phyloP scores from a whole-genome alignment of 2,797 vertebrate species.

The Distichodus sexfasciatus region DNA sequence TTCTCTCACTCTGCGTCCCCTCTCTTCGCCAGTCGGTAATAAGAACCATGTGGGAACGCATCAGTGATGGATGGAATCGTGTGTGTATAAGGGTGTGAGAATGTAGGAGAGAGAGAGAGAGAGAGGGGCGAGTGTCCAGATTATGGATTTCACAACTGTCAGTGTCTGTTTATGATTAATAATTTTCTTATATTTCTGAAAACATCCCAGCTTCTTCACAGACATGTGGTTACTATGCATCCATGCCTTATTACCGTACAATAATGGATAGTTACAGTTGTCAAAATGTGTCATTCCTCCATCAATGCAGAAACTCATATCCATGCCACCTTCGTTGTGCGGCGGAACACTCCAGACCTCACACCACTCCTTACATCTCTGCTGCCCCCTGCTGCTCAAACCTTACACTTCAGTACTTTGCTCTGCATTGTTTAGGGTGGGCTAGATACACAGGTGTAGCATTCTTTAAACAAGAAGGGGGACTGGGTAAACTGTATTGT shows the following conservation, averaged over 20 bases:
- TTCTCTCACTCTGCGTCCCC: conserved; percentile 52
- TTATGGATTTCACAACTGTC: conserved; percentile 35
- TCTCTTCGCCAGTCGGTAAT: conserved; percentile 55
- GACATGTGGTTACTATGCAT: conserved; percentile 10
- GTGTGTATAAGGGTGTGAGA: conserved; percentile 22
- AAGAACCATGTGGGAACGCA: conserved; percentile 61
- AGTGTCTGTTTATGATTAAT: conserved; percentile 36
- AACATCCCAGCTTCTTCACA: background rate
- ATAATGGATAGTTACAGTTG: background rate
- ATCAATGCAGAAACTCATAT: conserved; percentile 21
- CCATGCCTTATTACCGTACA: background rate
- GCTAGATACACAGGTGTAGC: background rate
- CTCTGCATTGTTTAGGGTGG: conserved; percentile 20
- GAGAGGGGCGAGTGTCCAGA: conserved; percentile 19
- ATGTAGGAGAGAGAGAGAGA: background rate
- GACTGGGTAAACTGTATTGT: too few species aligned
- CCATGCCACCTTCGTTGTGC: conserved; percentile 16
- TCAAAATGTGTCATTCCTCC: conserved; percentile 50
- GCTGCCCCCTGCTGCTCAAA: conserved; percentile 51
- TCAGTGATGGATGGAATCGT: conserved; percentile 48
- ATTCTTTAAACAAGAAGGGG: too few species aligned
- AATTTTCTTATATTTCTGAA: conserved; percentile 20
- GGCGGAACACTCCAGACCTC: background rate
- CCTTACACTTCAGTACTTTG: conserved; percentile 6
- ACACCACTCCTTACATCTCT: conserved; percentile 25